phyloP scores from a whole-genome alignment of 2,888 invertebrate genomes.

The Nudaria mundana region DNA sequence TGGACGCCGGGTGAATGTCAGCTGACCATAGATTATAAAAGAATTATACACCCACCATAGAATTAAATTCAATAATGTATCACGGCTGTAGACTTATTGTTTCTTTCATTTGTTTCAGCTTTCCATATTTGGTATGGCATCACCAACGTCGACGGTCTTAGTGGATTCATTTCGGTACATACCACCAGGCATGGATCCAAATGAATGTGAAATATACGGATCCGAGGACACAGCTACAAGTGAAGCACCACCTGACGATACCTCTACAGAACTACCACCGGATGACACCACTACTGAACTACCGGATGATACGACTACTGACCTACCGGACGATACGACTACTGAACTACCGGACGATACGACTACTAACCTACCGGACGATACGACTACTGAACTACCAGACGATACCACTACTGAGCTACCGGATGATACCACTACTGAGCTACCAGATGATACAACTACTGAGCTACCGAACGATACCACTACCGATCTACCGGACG shows the following conservation, averaged over 20 bases:
- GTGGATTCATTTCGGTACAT: constrained; percentile 30
- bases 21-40: too few species aligned
- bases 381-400: background rate
- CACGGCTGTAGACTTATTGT: too few species aligned
- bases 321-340: background rate
- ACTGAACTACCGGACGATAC: background rate
- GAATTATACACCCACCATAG: too few species aligned
- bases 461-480: background rate
- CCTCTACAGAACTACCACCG: background rate
- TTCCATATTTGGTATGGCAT: constrained; percentile 2
- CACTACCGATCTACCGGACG: background rate
- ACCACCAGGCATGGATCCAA: constrained; percentile 11
- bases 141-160: background rate
- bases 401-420: background rate
- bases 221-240: background rate
- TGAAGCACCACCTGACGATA: background rate
- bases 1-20: too few species aligned
- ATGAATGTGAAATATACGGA: constrained; percentile 1
- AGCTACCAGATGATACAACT: background rate
- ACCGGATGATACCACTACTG: background rate
- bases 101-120: constrained; percentile 3
- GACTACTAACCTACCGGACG: too few species aligned
- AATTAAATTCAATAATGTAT: too few species aligned
- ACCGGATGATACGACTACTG: background rate
- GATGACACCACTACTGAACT: background rate